phyloP scores from a whole-genome alignment of 1,140 invertebrate species.

The Saccostrea glomerata region DNA sequence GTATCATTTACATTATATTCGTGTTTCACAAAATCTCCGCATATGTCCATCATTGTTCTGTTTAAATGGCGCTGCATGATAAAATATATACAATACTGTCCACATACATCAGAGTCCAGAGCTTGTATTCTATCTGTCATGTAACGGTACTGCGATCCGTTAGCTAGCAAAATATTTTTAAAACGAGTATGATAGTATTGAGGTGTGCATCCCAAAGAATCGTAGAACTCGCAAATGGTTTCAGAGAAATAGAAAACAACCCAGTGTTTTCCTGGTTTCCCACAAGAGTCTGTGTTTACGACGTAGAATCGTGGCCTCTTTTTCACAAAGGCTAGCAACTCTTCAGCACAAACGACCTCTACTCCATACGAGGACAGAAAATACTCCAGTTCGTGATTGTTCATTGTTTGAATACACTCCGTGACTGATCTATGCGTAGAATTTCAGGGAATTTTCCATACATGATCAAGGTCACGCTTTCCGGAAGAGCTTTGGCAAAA shows the following conservation, averaged over 20 bases:
- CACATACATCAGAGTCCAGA: conserved; percentile 15
- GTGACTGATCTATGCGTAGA: conserved; percentile 46
- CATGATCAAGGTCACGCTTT: conserved; percentile 53
- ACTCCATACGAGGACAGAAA: background rate
- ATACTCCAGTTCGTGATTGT: conserved; percentile 33
- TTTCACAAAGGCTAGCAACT: background rate
- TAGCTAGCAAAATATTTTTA: conserved; percentile 14
- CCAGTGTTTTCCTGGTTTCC: conserved; percentile 36
- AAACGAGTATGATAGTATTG: conserved; percentile 17
- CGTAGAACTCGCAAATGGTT: conserved; percentile 43
- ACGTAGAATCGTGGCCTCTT: background rate
- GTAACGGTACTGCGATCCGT: background rate
- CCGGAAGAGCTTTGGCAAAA: conserved; percentile 50
- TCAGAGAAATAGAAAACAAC: conserved; percentile 40
- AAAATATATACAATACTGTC: conserved; percentile 44
- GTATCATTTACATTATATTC: background rate
- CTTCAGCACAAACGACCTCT: conserved; percentile 26
- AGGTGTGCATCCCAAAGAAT: conserved; percentile 23
- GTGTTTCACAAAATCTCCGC: background rate
- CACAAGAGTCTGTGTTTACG: conserved; percentile 41
- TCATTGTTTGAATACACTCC: conserved; percentile 41
- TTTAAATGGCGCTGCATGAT: background rate
- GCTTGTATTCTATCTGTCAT: conserved; percentile 13
- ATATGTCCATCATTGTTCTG: conserved; percentile 16
- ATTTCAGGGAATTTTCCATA: conserved; percentile 51